A percentile compares a stretch with the other conserved stretches of the same genome.
Conservation (phyloP, 2,113 vertebrate species). For the Apaloderma vittatum region DNA sequence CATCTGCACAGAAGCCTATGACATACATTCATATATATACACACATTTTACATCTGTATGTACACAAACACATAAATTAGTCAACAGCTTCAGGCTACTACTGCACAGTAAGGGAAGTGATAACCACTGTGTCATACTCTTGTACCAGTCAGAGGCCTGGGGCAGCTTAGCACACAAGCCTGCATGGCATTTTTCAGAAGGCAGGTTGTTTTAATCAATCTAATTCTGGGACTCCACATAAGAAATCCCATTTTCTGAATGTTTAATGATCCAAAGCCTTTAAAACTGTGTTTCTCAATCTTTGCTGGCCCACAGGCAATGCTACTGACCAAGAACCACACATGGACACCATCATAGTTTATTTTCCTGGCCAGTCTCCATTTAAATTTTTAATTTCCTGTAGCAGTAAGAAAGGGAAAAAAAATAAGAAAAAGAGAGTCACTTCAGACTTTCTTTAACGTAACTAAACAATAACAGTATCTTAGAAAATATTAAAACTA, state of each 20-base stretch:
- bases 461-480: not conserved
- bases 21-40: rapidly evolving
- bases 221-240: not conserved
- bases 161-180: not conserved
- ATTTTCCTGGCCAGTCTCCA: not conserved
- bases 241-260: not conserved
- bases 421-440: not conserved
- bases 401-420: not conserved
- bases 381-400: slow-evolving; percentile 26
- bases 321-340: not conserved
- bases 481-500: not conserved
- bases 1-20: not conserved
- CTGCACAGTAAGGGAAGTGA: not conserved
- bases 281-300: not conserved
- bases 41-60: not conserved
- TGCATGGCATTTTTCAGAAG: not conserved
- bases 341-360: not conserved
- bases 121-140: not conserved
- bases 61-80: not conserved
- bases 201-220: not conserved
- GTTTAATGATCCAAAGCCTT: not conserved
- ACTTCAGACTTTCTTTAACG: not conserved
- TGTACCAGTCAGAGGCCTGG: not conserved
- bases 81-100: not conserved
- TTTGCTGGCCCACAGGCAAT: not conserved